phyloP scores from a whole-genome alignment of 2,113 vertebrate genomes.

The Marmota monax region DNA sequence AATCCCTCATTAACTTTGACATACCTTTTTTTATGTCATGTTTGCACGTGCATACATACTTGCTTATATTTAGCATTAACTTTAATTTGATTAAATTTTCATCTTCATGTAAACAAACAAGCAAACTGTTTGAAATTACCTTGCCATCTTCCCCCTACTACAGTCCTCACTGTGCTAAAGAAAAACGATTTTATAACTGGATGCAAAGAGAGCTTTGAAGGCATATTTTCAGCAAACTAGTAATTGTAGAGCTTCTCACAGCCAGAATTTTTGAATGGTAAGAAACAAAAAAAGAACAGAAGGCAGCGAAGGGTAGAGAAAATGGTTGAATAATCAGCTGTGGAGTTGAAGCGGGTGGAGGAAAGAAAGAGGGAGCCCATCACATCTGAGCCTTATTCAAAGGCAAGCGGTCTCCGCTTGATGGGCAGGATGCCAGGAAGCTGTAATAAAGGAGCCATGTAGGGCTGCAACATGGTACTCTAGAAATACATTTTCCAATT shows the following conservation, averaged over 20 bases:
- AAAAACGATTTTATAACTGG: slow-evolving; percentile 80
- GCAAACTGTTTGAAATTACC: slow-evolving; percentile 71
- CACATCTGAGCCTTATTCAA: slow-evolving; percentile 70
- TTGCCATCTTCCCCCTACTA: not conserved
- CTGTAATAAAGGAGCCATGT: slow-evolving; percentile 67
- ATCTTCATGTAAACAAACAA: slow-evolving; percentile 78
- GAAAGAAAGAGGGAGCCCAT: slow-evolving; percentile 26
- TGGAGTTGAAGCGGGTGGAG: slow-evolving; percentile 53
- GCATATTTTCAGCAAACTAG: slow-evolving; percentile 84
- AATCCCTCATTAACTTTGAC: not conserved
- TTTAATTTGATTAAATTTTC: slow-evolving; percentile 82
- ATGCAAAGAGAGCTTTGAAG: slow-evolving; percentile 85
- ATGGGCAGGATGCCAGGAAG: slow-evolving; percentile 74
- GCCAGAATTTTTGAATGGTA: slow-evolving; percentile 79
- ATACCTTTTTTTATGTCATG: not conserved
- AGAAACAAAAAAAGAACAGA: slow-evolving; percentile 82
- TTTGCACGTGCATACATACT: not conserved
- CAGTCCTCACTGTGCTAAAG: slow-evolving; percentile 82
- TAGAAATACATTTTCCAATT: slow-evolving; percentile 84
- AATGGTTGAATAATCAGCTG: slow-evolving; percentile 77
- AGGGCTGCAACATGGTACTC: slow-evolving; percentile 76
- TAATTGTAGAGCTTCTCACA: slow-evolving; percentile 86
- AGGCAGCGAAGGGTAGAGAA: slow-evolving; percentile 78
- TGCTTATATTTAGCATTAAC: slow-evolving; percentile 50
- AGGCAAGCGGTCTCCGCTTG: slow-evolving; percentile 69